phyloP scores from a whole-genome alignment of 2,888 invertebrate species.

The Entomobrya proxima region DNA sequence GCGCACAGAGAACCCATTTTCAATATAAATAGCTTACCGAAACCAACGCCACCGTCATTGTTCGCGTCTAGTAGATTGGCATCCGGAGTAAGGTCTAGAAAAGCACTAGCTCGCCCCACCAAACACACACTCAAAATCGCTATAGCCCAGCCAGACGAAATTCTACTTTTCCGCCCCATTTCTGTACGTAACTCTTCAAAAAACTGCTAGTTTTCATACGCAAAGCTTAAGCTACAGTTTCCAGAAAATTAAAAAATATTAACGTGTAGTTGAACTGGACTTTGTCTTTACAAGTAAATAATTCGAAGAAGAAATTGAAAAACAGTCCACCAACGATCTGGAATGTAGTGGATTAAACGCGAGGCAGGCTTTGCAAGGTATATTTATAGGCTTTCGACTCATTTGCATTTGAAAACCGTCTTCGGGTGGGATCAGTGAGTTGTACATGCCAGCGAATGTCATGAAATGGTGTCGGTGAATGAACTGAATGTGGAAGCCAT shows the following conservation, averaged over 20 bases:
- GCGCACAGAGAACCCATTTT: neutral
- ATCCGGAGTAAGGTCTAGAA: constrained; percentile 28
- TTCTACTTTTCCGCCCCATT: neutral
- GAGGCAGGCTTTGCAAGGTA: neutral
- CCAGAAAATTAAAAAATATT: neutral
- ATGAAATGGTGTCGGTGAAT: no score
- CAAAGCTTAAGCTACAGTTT: neutral
- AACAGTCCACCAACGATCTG: constrained; percentile 27
- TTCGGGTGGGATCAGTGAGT: no score
- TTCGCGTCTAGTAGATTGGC: neutral
- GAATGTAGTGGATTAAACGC: constrained; percentile 20
- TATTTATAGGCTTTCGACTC: constrained; percentile 37
- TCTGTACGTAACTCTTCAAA: neutral
- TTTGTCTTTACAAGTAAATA: constrained; percentile 3
- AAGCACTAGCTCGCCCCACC: neutral
- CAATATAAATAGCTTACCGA: constrained; percentile 5
- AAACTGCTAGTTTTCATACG: neutral
- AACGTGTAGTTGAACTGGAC: constrained; percentile 1
- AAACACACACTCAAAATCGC: neutral
- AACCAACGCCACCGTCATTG: neutral
- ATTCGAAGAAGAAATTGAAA: neutral
- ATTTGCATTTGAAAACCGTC: neutral
- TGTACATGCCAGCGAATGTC: no score
- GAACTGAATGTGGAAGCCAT: no score
- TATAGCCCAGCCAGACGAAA: neutral